Conservation (phyloP, 1,140 invertebrate genomes). For the Heliothis virescens region DNA sequence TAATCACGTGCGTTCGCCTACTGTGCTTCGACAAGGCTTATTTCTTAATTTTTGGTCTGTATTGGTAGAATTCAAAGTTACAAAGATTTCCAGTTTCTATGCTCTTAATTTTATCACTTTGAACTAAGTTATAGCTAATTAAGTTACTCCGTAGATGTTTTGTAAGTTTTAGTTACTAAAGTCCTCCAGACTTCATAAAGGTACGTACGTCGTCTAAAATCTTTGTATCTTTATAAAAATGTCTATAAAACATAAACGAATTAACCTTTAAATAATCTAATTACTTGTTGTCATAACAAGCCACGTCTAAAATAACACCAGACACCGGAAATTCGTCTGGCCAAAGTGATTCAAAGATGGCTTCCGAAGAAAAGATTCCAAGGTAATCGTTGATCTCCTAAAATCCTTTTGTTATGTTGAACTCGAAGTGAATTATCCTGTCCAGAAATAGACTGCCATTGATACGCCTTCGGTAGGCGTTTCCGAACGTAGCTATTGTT, state of each 20-base stretch:
- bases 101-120: too few species aligned
- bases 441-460: conserved; percentile 9
- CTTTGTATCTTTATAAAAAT: too few species aligned
- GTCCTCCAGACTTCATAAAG: background rate
- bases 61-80: too few species aligned
- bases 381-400: conserved; percentile 26
- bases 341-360: background rate
- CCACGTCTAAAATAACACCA: background rate
- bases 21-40: background rate
- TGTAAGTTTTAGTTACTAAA: too few species aligned
- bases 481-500: background rate
- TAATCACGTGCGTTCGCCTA: conserved; percentile 2
- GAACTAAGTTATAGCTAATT: too few species aligned
- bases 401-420: conserved; percentile 11
- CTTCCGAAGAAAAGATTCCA: background rate
- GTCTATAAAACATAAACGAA: background rate
- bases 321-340: conserved; percentile 31
- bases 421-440: conserved; percentile 13
- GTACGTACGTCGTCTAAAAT: background rate
- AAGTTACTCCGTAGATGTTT: too few species aligned
- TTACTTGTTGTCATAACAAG: background rate
- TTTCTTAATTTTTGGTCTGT: too few species aligned
- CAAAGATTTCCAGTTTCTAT: too few species aligned
- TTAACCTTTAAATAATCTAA: background rate
- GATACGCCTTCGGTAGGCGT: conserved; percentile 11